phyloP scores from a whole-genome alignment of 2,888 invertebrate species.

The Clitarchus hookeri region DNA sequence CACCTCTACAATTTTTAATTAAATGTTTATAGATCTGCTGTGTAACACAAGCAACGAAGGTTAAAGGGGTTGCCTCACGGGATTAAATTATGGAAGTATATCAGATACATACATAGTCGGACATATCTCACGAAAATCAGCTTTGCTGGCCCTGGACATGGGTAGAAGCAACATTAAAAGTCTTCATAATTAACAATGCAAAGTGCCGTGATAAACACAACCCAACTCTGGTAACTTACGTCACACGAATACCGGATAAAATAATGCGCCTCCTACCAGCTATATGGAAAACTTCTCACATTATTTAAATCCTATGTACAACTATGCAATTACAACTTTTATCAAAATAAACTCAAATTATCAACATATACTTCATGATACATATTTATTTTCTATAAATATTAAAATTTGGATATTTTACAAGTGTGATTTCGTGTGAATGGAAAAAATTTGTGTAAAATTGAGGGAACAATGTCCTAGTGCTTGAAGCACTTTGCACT shows the following conservation, averaged over 20 bases:
- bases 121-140: constrained; percentile 34
- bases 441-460: constrained; percentile 14
- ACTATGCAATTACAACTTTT: constrained; percentile 17
- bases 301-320: constrained; percentile 5
- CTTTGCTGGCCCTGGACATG: constrained; percentile 39
- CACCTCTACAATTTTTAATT: constrained; percentile 18
- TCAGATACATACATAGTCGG: not conserved
- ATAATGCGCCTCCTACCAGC: constrained; percentile 10
- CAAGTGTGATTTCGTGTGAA: not conserved
- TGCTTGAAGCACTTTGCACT: not conserved
- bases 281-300: constrained; percentile 1
- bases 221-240: not conserved
- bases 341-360: constrained; percentile 27
- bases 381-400: constrained; percentile 33
- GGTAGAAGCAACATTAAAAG: constrained; percentile 40
- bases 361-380: constrained; percentile 26
- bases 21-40: constrained; percentile 23
- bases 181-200: constrained; percentile 23
- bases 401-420: constrained; percentile 18
- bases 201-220: not conserved
- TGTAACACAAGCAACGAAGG: not conserved
- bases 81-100: not conserved
- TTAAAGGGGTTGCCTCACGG: not conserved
- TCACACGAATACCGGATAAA: not conserved
- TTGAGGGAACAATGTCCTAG: constrained; percentile 8